Percentiles rank a stretch among this genome's conserved stretches.
These are phyloP conservation scores for Calephelis nemesis DNA, from an alignment of 1,140 invertebrate genomes.

Conservation along the genomic window DNA sequence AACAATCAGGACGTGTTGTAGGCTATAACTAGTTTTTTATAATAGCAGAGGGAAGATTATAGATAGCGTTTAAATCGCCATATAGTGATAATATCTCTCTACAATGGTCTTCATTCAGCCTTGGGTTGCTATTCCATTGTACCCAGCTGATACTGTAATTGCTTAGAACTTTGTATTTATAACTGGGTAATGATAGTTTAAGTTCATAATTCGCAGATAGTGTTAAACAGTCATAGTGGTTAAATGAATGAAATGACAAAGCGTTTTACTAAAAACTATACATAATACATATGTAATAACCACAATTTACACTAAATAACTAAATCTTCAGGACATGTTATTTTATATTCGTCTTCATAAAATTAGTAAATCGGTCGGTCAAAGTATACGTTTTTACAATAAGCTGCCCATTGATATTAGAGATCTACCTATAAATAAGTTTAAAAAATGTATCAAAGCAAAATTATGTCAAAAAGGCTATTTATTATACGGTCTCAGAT, in stretches of 20 bases:
- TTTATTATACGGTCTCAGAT: no score
- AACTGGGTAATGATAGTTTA: slow-evolving; percentile 27
- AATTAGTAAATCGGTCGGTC: no score
- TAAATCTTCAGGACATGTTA: no score
- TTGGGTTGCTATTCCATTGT: slow-evolving; percentile 53
- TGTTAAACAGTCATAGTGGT: not conserved
- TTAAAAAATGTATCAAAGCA: no score
- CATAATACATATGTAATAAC: not conserved
- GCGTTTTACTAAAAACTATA: not conserved
- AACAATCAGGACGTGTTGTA: no score
- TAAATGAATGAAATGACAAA: not conserved
- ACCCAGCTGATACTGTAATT: slow-evolving; percentile 42
- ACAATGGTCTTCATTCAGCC: slow-evolving; percentile 39
- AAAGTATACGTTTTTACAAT: no score
- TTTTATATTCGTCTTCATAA: no score
- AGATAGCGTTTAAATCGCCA: slow-evolving; percentile 27
- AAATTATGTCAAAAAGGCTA: no score
- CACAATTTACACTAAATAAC: slow-evolving; percentile 6
- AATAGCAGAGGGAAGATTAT: slow-evolving; percentile 26
- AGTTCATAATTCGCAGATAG: slow-evolving; percentile 1
- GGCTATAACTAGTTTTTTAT: slow-evolving; percentile 4
- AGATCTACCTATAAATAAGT: no score
- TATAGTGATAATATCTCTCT: slow-evolving; percentile 41
- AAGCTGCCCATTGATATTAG: no score
- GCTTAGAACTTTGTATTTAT: slow-evolving; percentile 24